Conservation (phyloP, 2,113 vertebrate species). For the Thymallus thymallus region DNA sequence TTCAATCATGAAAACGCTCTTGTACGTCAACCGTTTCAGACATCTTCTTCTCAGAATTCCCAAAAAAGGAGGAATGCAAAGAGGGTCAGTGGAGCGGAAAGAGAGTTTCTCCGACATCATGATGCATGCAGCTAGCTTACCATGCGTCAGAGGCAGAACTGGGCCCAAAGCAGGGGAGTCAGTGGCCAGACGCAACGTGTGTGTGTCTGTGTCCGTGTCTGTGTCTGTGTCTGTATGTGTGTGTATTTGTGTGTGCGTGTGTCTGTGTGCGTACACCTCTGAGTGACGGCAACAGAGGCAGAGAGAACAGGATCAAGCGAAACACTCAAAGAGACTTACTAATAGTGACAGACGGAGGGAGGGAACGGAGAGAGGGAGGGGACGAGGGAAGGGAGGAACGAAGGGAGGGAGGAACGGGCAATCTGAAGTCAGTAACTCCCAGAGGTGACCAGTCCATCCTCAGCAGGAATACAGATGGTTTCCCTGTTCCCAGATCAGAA, state of each 20-base stretch:
- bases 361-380: no score
- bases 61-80: no score
- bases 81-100: no score
- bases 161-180: not conserved
- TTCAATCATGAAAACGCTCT: no score
- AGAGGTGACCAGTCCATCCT: conserved; percentile 31
- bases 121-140: no score
- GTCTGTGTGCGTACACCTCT: not conserved
- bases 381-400: no score
- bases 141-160: no score
- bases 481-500: not conserved
- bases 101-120: no score
- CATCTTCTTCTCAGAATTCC: no score
- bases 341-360: conserved; percentile 25
- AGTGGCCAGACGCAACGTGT: not conserved
- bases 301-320: conserved; percentile 16
- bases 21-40: no score
- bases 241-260: no score
- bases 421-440: conserved; percentile 15
- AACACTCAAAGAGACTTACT: conserved; percentile 30
- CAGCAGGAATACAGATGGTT: conserved; percentile 23
- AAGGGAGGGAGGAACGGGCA: conserved; percentile 17
- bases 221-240: not conserved
- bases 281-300: conserved; percentile 7
- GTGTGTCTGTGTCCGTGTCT: not conserved